Percentiles rank a stretch among this genome's conserved stretches.
Conservation (phyloP, 2,797 vertebrate species). For the Parotocinclus haroldoi region DNA sequence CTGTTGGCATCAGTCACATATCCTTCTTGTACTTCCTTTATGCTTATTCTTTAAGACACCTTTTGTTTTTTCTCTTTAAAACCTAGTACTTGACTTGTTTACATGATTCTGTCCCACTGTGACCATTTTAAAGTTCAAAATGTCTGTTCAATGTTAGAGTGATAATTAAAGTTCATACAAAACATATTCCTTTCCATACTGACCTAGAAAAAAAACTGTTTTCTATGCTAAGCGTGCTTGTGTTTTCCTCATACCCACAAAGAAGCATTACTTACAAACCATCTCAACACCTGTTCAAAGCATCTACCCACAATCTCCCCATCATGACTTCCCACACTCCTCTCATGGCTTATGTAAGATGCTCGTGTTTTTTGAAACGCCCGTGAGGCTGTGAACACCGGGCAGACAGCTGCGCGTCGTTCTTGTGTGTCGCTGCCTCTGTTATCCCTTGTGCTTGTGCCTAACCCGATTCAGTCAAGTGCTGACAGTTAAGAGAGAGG, state of each 20-base stretch:
- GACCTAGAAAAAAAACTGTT: slow-evolving; percentile 11
- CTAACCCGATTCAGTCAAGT: slow-evolving; percentile 81
- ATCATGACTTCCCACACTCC: slow-evolving; percentile 25
- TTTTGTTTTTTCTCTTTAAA: slow-evolving; percentile 9
- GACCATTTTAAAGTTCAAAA: neutral
- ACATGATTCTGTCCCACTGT: neutral
- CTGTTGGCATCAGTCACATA: slow-evolving; percentile 20
- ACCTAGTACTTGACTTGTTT: slow-evolving; percentile 15
- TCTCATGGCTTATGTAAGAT: slow-evolving; percentile 58
- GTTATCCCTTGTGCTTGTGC: slow-evolving; percentile 59
- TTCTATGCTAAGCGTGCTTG: slow-evolving; percentile 11
- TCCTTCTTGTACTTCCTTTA: slow-evolving; percentile 18
- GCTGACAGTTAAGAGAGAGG: slow-evolving; percentile 65
- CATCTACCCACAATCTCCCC: slow-evolving; percentile 35
- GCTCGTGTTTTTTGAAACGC: slow-evolving; percentile 55
- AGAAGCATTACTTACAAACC: slow-evolving; percentile 29
- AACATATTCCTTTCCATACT: too few relatives aligned
- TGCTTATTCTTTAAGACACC: neutral
- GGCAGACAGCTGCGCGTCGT: slow-evolving; percentile 61
- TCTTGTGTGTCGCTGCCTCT: slow-evolving; percentile 59
- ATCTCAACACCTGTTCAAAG: slow-evolving; percentile 47
- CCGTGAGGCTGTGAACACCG: slow-evolving; percentile 48
- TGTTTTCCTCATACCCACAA: slow-evolving; percentile 14
- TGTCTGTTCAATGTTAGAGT: too few relatives aligned
- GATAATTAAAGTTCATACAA: too few relatives aligned